Conservation (phyloP, 2,888 invertebrate genomes). For the Drosophila seclusa region DNA sequence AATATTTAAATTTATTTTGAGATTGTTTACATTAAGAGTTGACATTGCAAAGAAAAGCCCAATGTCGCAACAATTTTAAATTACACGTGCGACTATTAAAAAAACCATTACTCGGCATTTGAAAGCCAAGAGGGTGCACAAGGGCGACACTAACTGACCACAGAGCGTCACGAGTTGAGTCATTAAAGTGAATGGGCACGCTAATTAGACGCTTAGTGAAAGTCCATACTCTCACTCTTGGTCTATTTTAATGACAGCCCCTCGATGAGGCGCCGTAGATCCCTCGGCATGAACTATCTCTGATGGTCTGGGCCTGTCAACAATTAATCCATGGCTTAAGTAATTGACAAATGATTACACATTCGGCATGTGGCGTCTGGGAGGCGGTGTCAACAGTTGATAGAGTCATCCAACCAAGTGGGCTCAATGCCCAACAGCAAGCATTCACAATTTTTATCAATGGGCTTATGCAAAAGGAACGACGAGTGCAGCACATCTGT, state of each 20-base stretch:
- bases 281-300: conserved; percentile 45
- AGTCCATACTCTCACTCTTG: conserved; percentile 11
- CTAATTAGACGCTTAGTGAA: conserved; percentile 58
- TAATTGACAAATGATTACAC: conserved; percentile 79
- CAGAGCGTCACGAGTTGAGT: conserved; percentile 13
- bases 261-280: conserved; percentile 45
- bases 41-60: conserved; percentile 24
- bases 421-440: conserved; percentile 9
- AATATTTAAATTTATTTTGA: conserved; percentile 5
- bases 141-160: conserved; percentile 37
- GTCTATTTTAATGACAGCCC: conserved; percentile 60
- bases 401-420: conserved; percentile 10
- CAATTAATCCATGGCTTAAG: conserved; percentile 75
- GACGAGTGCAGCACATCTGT: conserved; percentile 47
- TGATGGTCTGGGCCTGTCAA: conserved; percentile 59
- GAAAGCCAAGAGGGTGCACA: conserved; percentile 38
- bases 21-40: conserved; percentile 1
- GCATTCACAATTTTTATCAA: conserved; percentile 47
- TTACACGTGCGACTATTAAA: conserved; percentile 45
- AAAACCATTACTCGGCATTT: conserved; percentile 6
- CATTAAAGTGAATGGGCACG: conserved; percentile 51
- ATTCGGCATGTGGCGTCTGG: conserved; percentile 53
- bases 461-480: conserved; percentile 59
- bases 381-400: conserved; percentile 31
- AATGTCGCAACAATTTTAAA: conserved; percentile 40